A percentile compares a stretch with the other conserved stretches of the same genome.
Conservation (phyloP, 2,888 invertebrate species). For the Chromoteleia sp. region DNA sequence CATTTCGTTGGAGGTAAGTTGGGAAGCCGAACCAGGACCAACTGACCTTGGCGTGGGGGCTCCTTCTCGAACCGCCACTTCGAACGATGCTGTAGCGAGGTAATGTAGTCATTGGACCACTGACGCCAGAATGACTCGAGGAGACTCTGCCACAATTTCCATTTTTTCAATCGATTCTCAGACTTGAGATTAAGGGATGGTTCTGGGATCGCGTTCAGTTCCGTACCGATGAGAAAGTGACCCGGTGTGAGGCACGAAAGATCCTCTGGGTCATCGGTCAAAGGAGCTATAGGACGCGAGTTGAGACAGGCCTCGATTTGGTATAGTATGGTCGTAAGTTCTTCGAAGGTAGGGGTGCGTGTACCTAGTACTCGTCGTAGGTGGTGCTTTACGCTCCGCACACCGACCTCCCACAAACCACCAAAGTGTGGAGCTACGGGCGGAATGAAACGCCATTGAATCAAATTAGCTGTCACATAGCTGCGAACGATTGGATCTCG, state of each 20-base stretch:
- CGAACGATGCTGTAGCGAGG: conserved; percentile 62
- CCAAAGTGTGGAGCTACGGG: conserved; percentile 7
- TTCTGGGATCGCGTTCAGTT: conserved; percentile 62
- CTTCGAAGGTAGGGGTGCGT: conserved; percentile 67
- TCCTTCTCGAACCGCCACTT: conserved; percentile 56
- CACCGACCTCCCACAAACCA: no score
- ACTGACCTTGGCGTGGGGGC: conserved; percentile 1
- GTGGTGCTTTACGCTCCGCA: conserved; percentile 69
- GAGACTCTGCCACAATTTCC: conserved; percentile 55
- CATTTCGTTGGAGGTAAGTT: conserved; percentile 18
- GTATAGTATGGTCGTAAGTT: conserved; percentile 60
- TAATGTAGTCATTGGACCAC: conserved; percentile 69
- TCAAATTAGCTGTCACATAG: not conserved
- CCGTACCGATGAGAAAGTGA: conserved; percentile 69
- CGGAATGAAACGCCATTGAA: not conserved
- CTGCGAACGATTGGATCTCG: not conserved
- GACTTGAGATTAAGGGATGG: conserved; percentile 33
- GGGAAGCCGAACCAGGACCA: conserved; percentile 9
- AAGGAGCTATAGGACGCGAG: conserved; percentile 53
- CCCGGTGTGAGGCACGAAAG: conserved; percentile 67
- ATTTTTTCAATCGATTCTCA: conserved; percentile 59
- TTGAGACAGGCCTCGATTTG: conserved; percentile 60
- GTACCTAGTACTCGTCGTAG: conserved; percentile 53
- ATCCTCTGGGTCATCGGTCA: conserved; percentile 47
- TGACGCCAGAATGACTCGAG: conserved; percentile 64